Percentiles rank a stretch among this genome's conserved stretches.
These are phyloP conservation scores for Sinonovacula constricta DNA, from an alignment of 1,140 invertebrate genomes.

Conservation along the genomic window DNA sequence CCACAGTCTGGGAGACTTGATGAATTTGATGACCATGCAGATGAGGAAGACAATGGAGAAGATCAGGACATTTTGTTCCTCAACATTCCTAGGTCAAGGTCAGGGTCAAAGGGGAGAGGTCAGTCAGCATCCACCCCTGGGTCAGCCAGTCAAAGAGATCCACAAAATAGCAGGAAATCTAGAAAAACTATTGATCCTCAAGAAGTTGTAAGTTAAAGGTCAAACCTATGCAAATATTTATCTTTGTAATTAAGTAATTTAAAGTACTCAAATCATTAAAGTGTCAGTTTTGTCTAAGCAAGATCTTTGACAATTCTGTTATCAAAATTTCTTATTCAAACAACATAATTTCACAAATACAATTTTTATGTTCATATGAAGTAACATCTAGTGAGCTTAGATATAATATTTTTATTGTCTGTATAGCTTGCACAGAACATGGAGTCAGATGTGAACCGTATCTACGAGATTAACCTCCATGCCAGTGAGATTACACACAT, in stretches of 20 bases:
- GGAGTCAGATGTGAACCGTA: slow-evolving; percentile 64
- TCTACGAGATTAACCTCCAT: slow-evolving; percentile 72
- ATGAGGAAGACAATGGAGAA: neutral
- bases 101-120: slow-evolving; percentile 28
- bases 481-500: slow-evolving; percentile 61
- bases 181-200: slow-evolving; percentile 44
- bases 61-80: slow-evolving; percentile 44
- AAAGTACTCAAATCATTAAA: no score
- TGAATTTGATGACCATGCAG: slow-evolving; percentile 1
- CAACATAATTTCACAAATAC: no score
- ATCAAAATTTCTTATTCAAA: no score
- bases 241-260: no score
- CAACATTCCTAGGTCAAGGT: slow-evolving; percentile 41
- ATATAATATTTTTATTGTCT: no score
- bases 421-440: slow-evolving; percentile 64
- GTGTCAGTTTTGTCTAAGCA: no score
- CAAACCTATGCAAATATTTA: no score
- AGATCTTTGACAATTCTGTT: no score
- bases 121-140: slow-evolving; percentile 13
- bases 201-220: slow-evolving; percentile 52
- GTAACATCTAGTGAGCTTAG: no score
- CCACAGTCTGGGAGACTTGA: neutral
- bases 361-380: no score
- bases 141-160: slow-evolving; percentile 16
- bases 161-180: slow-evolving; percentile 42